Conservation (phyloP, 1,140 invertebrate genomes). For the Sycobia sp. region DNA sequence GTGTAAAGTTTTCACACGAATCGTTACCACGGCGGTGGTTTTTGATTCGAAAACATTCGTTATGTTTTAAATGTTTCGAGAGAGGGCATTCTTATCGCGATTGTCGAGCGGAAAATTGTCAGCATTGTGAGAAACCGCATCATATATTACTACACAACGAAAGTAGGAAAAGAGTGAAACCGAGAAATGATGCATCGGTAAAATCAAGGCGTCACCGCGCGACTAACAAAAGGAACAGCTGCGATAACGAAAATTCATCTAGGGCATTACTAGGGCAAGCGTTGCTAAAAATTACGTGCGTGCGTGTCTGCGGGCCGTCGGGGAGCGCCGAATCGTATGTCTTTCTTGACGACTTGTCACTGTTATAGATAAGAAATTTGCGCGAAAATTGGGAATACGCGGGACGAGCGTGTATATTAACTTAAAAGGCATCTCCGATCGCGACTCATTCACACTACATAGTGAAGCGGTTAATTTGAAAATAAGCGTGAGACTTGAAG, state of each 20-base stretch:
- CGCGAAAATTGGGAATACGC: background rate
- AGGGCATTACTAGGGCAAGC: background rate
- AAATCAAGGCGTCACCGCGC: background rate
- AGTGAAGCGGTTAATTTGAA: background rate
- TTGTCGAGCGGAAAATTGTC: background rate
- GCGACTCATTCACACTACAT: background rate
- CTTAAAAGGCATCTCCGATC: background rate
- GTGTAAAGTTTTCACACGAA: too few relatives aligned
- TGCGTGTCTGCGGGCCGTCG: background rate
- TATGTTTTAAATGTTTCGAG: too few relatives aligned
- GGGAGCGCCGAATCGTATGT: background rate
- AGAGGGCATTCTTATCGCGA: background rate
- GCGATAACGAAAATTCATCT: background rate
- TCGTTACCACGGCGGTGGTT: too few relatives aligned
- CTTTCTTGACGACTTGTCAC: background rate
- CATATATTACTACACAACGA: conserved; percentile 2
- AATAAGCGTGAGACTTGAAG: background rate
- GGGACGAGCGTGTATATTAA: background rate
- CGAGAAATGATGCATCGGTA: background rate
- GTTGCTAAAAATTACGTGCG: background rate
- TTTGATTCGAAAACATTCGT: too few relatives aligned
- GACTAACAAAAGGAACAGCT: too few relatives aligned
- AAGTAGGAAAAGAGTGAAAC: background rate
- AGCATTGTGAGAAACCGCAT: background rate
- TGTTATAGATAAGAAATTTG: background rate